Base-by-base conservation (phyloP, 2,888 invertebrate genomes). In the Hemicrepidius hirtus region DNA sequence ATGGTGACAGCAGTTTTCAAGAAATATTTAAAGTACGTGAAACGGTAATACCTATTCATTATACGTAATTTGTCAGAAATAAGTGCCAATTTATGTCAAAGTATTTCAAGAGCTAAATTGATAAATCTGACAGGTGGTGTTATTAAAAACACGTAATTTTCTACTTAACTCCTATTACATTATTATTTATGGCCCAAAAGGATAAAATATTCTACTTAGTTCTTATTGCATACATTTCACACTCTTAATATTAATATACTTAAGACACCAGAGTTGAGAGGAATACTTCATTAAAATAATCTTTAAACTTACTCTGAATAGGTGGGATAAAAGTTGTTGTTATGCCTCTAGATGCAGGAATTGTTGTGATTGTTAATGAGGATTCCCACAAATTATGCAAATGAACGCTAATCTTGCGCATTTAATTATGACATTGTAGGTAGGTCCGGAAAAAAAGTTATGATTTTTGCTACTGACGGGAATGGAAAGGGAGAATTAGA, bases 61-160 rank as follows among this genome's bases (percentile, higher is more conserved):
- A 9, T 32, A 5, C 1, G 9, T 6, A 32, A 32, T 32, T 32
- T 32, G 9, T 5, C 9, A 32, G 1, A 9, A 9, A 9, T 32
- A 6, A 32, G 32, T 32, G 32, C 9, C 9, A 32, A 32, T 32
- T 32, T 32, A 32, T 9, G 32, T 32, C 32, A 32, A 9, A 5
- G 32, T 32, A 32, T 32, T 32, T 32, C 5, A 32, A 0, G n/a
- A 12, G 21, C 24, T 24, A 41, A 49, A 21, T 49, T 21, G n/a
- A 49, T 49, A 49, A 20, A 20, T 21, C 12, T 32, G 32, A 32
- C 53, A 24, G n/a, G 12, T 28, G 6, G n/a, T 12, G 53, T 28
- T 28, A 10, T 53, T 32, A 32, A 53, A 49, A 53, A n/a, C 24
- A 13, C 20, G 24, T 53, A 53, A 28, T 53, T 24, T 53, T 53